Conservation (phyloP, 2,888 invertebrate species). For the Fragum sueziense region DNA sequence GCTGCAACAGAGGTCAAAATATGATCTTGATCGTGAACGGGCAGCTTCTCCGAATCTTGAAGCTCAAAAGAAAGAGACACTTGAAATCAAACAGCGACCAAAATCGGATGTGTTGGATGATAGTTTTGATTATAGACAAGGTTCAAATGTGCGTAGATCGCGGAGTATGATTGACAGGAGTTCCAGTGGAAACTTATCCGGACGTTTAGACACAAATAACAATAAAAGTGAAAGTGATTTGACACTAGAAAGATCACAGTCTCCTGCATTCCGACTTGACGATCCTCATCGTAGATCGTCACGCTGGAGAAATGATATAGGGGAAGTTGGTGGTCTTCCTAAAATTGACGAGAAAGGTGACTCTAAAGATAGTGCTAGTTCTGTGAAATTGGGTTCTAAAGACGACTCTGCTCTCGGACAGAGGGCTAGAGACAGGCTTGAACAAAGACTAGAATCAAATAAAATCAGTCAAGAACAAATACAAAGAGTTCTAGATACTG, state of each 20-base stretch:
- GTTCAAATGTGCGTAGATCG: constrained; percentile 58
- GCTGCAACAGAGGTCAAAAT: constrained; percentile 59
- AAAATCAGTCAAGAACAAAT: constrained; percentile 68
- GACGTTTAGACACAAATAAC: constrained; percentile 47
- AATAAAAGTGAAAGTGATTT: constrained; percentile 58
- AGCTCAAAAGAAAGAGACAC: constrained; percentile 48
- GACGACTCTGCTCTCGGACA: constrained; percentile 50
- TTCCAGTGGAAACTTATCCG: constrained; percentile 24
- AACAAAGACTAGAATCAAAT: constrained; percentile 63
- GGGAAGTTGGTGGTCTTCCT: constrained; percentile 61
- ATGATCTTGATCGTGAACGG: constrained; percentile 73
- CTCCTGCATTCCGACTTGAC: constrained; percentile 40
- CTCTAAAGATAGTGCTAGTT: constrained; percentile 6
- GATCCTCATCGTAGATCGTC: constrained; percentile 50
- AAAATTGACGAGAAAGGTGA: constrained; percentile 71
- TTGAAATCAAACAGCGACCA: constrained; percentile 57
- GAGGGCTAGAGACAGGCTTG: constrained; percentile 55
- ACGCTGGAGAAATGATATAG: constrained; percentile 67
- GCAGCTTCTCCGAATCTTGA: constrained; percentile 73
- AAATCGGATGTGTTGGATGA: constrained; percentile 59
- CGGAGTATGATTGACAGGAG: constrained; percentile 66
- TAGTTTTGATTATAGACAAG: constrained; percentile 55
- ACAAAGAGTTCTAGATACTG: constrained; percentile 51
- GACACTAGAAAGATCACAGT: constrained; percentile 40
- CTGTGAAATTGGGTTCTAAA: constrained; percentile 22